Base-by-base conservation (phyloP, 1,140 invertebrate genomes). In the Ceratitis capitata region DNA sequence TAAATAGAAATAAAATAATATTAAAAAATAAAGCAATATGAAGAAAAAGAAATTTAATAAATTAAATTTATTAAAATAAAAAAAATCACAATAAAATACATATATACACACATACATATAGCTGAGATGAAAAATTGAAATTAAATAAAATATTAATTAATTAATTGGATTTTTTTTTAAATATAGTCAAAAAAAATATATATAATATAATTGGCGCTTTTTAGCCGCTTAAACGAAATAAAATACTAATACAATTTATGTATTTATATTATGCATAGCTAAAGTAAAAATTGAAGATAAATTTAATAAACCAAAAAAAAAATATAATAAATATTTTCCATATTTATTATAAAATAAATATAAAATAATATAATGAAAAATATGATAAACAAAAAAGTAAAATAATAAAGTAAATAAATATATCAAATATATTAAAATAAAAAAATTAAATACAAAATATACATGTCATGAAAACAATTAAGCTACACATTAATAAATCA, bases 31-130 rank as follows among this genome's bases (percentile, higher is more conserved):
- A 49, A 51, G 35, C 6, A 42, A 19, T 42, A 35, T 23, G 12
- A n/a, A 61, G 29, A 58, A 35, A 61, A 5, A 84, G 58, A 56
- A 84, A 51, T 2, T 19, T 16, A 84, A 39, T 56, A 84, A 84
- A 84, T 14, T 49, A 39, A 51, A 32, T 45, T 56, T n/a, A 84
- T 45, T 23, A 35, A 35, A 84, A 84, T 23, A 47, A 29, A 83
- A n/a, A n/a, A n/a, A n/a, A n/a, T n/a, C n/a, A n/a, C n/a, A n/a
- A n/a, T n/a, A n/a, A n/a, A n/a, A n/a, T n/a, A n/a, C n/a, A n/a
- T n/a, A n/a, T n/a, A n/a, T n/a, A n/a, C n/a, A n/a, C n/a, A n/a
- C n/a, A n/a, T n/a, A n/a, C n/a, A n/a, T n/a, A n/a, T n/a, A n/a
- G n/a, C n/a, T n/a, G n/a, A n/a, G n/a, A n/a, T n/a, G n/a, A n/a